Conservation (phyloP, 2,797 vertebrate genomes). For the Chaetophractus vellerosus region DNA sequence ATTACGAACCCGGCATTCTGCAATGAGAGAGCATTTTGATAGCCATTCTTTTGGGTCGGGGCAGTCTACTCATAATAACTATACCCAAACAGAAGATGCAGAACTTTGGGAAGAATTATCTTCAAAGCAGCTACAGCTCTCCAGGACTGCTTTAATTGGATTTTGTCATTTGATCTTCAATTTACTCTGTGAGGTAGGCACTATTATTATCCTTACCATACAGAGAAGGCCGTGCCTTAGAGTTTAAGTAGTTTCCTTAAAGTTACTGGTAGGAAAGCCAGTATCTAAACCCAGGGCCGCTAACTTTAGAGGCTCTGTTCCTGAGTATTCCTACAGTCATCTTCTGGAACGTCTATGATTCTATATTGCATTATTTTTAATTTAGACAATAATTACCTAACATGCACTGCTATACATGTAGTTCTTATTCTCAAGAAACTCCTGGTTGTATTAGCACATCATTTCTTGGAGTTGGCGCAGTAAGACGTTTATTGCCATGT, state of each 20-base stretch:
- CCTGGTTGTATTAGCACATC: not conserved
- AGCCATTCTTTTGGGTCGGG: conserved; percentile 11
- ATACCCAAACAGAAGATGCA: conserved; percentile 66
- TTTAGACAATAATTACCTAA: not conserved
- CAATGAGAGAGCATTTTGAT: conserved; percentile 75
- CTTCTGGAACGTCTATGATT: not conserved
- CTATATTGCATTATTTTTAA: not conserved
- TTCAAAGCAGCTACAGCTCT: not conserved
- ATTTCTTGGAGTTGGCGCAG: not conserved
- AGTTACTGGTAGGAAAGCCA: not conserved
- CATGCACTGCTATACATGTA: not conserved
- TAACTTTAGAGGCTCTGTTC: not conserved
- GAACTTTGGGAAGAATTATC: not conserved
- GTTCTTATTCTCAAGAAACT: not conserved
- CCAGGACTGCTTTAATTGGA: not conserved
- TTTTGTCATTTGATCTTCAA: not conserved
- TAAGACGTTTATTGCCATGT: not conserved
- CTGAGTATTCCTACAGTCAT: not conserved
- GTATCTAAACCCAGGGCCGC: not conserved
- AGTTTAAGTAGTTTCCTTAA: not conserved
- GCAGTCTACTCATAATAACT: conserved; percentile 51
- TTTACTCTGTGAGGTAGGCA: not conserved
- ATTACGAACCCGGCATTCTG: conserved; percentile 65
- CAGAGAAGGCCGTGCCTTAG: not conserved
- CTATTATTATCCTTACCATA: not conserved